A percentile compares a stretch with the other conserved stretches of the same genome.
These are phyloP conservation scores for Okamejei kenojei DNA, from an alignment of 2,797 vertebrate species.

Conservation along the genomic window DNA sequence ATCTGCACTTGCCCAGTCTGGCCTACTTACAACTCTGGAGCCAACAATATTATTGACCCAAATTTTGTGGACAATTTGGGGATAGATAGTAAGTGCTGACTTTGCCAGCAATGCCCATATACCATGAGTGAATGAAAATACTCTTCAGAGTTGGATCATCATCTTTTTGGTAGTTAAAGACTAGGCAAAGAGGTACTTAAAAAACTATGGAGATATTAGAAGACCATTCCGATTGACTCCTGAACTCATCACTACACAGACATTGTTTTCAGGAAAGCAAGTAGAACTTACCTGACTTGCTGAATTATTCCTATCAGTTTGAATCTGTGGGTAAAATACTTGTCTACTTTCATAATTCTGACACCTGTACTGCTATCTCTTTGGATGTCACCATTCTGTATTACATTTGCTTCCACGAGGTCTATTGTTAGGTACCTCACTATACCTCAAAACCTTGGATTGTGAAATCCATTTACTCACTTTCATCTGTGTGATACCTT, in stretches of 20 bases:
- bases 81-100: no score
- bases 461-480: neutral
- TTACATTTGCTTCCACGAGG: neutral
- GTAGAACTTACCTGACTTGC: neutral
- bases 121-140: no score
- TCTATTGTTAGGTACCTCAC: neutral
- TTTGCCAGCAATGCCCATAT: no score
- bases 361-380: neutral
- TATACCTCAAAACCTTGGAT: neutral
- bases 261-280: neutral
- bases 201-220: neutral
- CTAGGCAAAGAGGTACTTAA: no score
- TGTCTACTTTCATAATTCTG: neutral
- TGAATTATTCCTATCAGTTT: neutral
- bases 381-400: neutral
- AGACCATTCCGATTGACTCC: neutral
- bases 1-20: no score
- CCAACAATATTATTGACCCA: no score
- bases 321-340: neutral
- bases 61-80: no score
- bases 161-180: neutral
- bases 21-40: no score
- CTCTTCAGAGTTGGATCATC: neutral
- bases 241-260: neutral
- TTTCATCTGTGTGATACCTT: neutral